A percentile compares a stretch with the other conserved stretches of the same genome.
Conservation (phyloP, 2,797 vertebrate genomes). For the Macropodus opercularis region DNA sequence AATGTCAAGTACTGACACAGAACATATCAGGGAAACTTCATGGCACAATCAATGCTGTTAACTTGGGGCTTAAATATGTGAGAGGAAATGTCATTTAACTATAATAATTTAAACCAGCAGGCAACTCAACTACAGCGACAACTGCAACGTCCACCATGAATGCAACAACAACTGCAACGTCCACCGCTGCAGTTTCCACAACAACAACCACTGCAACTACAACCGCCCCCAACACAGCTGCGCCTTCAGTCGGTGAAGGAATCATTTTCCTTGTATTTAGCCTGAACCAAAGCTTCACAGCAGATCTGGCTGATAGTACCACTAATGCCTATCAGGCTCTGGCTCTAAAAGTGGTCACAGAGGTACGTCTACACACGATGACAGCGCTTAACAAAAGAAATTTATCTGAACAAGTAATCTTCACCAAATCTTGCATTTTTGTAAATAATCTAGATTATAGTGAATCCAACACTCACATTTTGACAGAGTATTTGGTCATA, state of each 20-base stretch:
- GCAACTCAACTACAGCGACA: neutral
- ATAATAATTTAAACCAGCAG: neutral
- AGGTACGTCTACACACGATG: constrained; percentile 36
- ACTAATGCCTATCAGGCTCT: constrained; percentile 25
- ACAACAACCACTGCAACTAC: neutral
- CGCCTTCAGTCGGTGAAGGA: constrained; percentile 38
- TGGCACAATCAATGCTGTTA: neutral
- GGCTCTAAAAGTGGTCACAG: neutral
- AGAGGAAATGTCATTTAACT: neutral
- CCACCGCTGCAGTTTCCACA: neutral
- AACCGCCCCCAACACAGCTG: accelerated
- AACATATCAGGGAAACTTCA: neutral
- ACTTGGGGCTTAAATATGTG: neutral
- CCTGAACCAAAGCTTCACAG: constrained; percentile 17
- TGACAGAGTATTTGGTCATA: no score
- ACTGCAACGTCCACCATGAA: accelerated
- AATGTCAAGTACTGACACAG: no score
- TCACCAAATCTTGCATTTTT: neutral
- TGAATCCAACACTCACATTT: no score
- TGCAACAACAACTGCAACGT: neutral
- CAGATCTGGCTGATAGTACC: constrained; percentile 6
- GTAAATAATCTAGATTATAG: no score
- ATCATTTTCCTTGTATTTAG: constrained; percentile 25
- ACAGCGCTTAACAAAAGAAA: no score
- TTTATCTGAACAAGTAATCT: no score